Conservation (phyloP, 2,888 invertebrate species). For the Slavum lentiscoides region DNA sequence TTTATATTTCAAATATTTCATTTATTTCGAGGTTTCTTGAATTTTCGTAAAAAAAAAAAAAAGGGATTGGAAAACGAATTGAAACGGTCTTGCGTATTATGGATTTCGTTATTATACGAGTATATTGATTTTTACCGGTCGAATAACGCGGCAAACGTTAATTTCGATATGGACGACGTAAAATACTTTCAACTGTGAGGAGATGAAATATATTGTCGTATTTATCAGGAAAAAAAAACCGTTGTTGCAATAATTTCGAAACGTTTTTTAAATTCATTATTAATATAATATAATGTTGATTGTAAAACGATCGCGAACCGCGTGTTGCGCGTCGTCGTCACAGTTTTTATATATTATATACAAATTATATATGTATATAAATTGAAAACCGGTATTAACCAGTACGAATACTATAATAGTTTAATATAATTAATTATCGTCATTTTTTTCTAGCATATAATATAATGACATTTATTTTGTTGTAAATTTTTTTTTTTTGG, state of each 20-base stretch:
- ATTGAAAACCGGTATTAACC: no score
- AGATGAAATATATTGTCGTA: no score
- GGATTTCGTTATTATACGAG: neutral
- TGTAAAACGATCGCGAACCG: neutral
- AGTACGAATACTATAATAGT: neutral
- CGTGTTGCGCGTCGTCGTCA: no score
- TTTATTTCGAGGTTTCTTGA: no score
- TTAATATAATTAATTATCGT: neutral
- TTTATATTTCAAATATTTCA: no score
- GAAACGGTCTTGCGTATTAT: neutral
- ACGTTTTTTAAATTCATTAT: neutral
- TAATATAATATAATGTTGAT: neutral
- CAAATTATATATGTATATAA: neutral
- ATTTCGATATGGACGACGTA: neutral
- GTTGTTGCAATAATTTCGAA: neutral
- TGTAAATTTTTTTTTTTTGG: neutral
- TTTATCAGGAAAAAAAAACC: no score
- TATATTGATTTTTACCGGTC: neutral
- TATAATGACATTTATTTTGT: neutral
- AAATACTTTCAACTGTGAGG: neutral
- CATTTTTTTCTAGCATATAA: neutral
- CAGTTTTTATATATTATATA: no score
- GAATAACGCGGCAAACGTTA: neutral
- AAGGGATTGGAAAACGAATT: neutral
- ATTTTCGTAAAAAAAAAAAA: no score